A percentile compares a stretch with the other conserved stretches of the same genome.
Evolutionary conservation across 2,113 vertebrate genomes (phyloP).

Genomic region (Dinomys branickii): DNA sequence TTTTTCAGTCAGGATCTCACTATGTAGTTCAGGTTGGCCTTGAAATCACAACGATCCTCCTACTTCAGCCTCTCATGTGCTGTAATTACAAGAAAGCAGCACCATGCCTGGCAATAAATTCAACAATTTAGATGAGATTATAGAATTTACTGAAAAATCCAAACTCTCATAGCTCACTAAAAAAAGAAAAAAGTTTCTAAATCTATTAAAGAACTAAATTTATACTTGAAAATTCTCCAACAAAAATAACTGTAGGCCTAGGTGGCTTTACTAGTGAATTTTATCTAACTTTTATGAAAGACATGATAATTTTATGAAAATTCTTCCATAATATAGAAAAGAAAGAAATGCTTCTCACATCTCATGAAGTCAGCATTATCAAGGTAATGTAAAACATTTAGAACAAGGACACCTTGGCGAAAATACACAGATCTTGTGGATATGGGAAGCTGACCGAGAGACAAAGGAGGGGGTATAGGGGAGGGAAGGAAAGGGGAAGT

Average conservation of each 20-base stretch:
- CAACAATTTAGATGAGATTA: neutral
- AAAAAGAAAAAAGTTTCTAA: neutral
- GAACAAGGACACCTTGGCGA: neutral
- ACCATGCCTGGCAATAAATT: neutral
- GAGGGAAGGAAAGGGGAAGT: rapidly evolving
- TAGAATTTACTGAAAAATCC: neutral
- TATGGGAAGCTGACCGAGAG: neutral
- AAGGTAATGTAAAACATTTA: neutral
- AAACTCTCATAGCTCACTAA: neutral
- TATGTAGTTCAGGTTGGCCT: neutral
- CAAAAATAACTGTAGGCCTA: neutral
- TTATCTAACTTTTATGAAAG: neutral
- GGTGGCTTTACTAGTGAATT: neutral
- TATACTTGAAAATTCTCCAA: neutral
- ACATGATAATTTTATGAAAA: neutral
- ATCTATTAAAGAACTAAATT: neutral
- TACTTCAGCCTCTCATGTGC: neutral
- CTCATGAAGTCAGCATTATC: neutral
- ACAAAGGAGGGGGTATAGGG: neutral
- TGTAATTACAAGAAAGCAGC: neutral
- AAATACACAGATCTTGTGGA: neutral
- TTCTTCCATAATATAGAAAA: neutral
- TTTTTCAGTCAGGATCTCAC: neutral
- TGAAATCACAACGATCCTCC: neutral
- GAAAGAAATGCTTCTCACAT: neutral